Evolutionary conservation across 2,113 vertebrate genomes (phyloP), one percentile per base, ranked within the genome.

Genomic region (Pteropus alecto): DNA sequence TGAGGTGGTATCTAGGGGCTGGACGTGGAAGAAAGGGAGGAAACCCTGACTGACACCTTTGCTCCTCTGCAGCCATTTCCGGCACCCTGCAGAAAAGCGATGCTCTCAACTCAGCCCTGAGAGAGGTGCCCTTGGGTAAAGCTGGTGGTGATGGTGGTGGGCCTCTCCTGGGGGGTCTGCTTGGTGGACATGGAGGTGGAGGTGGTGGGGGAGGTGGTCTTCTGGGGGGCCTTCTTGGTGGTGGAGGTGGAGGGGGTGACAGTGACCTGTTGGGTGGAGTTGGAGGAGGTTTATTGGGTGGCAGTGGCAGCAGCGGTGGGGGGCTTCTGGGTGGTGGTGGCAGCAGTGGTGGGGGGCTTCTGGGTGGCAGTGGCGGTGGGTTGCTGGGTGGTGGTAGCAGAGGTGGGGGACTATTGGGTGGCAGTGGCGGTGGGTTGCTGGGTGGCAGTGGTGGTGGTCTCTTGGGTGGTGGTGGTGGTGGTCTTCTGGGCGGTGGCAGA

Each of bases 31-130:
- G 79, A 19, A 10, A 18, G 24, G 10, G 46, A 9, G 0, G 46
- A 1, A 4, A 3, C 9, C 33, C 60, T 35, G 33, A 43, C 35
- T 28, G 9, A 79, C 9, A 1, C 13, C 78, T 14, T 6, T 81
- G 60, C 9, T 86, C 95, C 77, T 87, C 96, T 63, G 3, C 97
- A 99, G 98, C 98, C 94, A 93, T 99, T 51, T 84, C 96, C 1
- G 93, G 74, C 68, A 97, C 97, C 0, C 68, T 98, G 58, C 41
- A 61, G 54, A 96, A 93, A 46, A 88, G 94, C 4, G 81, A 86
- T 0, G 93, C 68, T 46, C 96, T 98, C 76, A 97, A 54, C 58
- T 87, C 90, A 0, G 96, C 93, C 43, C 86, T 98, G 43, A 89
- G 97, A 76, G 98, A 98, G 38, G 48, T 98, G 97, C 97, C 94